Percentiles rank a stretch among this genome's conserved stretches.
phyloP scores from a whole-genome alignment of 1,140 invertebrate species.

The Zaprionus kolodkinae region DNA sequence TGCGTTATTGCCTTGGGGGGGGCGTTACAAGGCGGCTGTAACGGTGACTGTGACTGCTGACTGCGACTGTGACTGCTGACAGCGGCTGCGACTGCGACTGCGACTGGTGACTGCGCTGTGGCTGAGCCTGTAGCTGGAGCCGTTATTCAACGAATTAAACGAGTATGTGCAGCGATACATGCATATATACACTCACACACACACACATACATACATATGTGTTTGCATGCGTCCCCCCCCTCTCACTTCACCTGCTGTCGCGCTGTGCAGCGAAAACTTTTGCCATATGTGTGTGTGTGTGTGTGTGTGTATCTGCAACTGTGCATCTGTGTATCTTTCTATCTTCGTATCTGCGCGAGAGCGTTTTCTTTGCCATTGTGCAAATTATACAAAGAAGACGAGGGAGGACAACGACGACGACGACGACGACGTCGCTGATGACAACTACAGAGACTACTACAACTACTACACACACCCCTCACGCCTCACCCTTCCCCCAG shows the following conservation, averaged over 20 bases:
- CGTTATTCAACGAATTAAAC: conserved; percentile 53
- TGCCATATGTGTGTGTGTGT: conserved; percentile 10
- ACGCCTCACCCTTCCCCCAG: not conserved
- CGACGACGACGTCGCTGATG: conserved; percentile 7
- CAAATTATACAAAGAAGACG: conserved; percentile 68
- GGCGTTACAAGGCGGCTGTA: conserved; percentile 43
- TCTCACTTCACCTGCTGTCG: conserved; percentile 7
- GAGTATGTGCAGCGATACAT: conserved; percentile 11
- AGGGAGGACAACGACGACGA: conserved; percentile 15
- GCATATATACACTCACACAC: not conserved
- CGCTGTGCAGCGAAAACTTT: conserved; percentile 54
- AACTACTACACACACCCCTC: not conserved
- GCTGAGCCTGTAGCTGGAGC: conserved; percentile 18
- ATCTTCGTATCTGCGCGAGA: conserved; percentile 66
- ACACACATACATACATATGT: conserved; percentile 15
- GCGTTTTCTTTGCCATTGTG: conserved; percentile 74
- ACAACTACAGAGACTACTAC: conserved; percentile 1
- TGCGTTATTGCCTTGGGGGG: conserved; percentile 46
- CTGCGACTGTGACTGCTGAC: not conserved
- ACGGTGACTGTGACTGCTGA: not conserved
- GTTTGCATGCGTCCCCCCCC: conserved; percentile 11
- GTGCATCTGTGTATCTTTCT: conserved; percentile 44
- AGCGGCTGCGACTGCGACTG: not conserved
- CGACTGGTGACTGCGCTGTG: conserved; percentile 14
- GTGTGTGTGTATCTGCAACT: conserved; percentile 35